These are phyloP conservation scores for Whitmania pigra DNA, from an alignment of 1,140 invertebrate genomes.

Conservation along the genomic window DNA sequence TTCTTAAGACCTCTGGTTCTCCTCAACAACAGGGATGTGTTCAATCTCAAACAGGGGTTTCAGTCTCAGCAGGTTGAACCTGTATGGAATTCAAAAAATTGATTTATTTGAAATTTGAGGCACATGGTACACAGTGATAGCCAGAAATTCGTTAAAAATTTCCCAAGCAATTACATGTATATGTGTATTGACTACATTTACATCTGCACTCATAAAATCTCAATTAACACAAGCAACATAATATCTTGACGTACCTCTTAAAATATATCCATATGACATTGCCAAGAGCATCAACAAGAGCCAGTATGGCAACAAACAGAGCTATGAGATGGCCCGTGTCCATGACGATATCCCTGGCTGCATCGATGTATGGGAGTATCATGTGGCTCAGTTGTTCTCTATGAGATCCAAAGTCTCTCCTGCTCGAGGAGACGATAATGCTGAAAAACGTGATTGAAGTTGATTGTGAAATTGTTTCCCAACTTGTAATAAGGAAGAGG, in stretches of 20 bases:
- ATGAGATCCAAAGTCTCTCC: conserved; percentile 25
- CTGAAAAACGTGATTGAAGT: too few species aligned
- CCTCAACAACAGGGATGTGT: conserved; percentile 16
- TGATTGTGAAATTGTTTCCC: too few species aligned
- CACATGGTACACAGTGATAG: too few species aligned
- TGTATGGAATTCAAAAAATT: not conserved
- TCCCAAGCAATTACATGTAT: not conserved
- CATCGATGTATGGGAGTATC: conserved; percentile 23
- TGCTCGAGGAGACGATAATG: not conserved
- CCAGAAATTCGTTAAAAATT: too few species aligned
- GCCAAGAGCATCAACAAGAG: conserved; percentile 23
- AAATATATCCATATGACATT: conserved; percentile 25
- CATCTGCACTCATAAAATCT: too few species aligned
- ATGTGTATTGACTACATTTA: too few species aligned
- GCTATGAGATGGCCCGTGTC: conserved; percentile 23
- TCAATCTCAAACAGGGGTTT: conserved; percentile 23
- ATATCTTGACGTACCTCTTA: conserved; percentile 13
- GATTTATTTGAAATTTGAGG: not conserved
- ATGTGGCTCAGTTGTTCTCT: conserved; percentile 16
- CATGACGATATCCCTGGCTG: conserved; percentile 19
- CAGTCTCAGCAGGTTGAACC: conserved; percentile 21
- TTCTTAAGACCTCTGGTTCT: conserved; percentile 10
- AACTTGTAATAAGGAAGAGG: conserved; percentile 23
- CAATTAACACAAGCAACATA: not conserved
- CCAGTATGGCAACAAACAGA: conserved; percentile 24